phyloP scores from a whole-genome alignment of 2,888 invertebrate genomes.

The Diarsia brunnea region DNA sequence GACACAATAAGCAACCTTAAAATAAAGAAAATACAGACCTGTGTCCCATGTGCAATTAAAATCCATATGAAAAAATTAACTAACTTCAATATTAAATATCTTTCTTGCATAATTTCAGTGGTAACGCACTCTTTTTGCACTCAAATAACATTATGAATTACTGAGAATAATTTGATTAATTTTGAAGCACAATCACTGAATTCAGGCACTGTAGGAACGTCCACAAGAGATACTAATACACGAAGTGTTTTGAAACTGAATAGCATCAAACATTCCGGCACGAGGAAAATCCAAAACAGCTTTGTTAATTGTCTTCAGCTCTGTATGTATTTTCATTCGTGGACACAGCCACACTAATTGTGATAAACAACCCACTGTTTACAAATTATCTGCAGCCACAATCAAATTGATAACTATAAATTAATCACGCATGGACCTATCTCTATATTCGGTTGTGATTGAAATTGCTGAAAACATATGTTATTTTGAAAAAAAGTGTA shows the following conservation, averaged over 20 bases:
- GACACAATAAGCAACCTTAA: neutral
- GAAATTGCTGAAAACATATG: conserved; percentile 37
- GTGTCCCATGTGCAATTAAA: conserved; percentile 63
- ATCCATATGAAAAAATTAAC: conserved; percentile 63
- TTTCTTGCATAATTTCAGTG: conserved; percentile 75
- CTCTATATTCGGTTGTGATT: conserved; percentile 51
- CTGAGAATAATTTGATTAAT: conserved; percentile 24
- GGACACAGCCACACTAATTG: conserved; percentile 77
- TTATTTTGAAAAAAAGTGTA: conserved; percentile 30
- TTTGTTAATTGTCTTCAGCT: conserved; percentile 81
- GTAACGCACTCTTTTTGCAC: conserved; percentile 62
- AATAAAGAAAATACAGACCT: conserved; percentile 65
- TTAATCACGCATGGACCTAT: conserved; percentile 52
- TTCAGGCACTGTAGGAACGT: conserved; percentile 31
- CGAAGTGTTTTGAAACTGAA: conserved; percentile 69
- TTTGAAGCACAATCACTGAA: conserved; percentile 32
- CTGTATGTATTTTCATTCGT: conserved; percentile 80
- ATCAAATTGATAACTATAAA: conserved; percentile 82
- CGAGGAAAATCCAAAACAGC: conserved; percentile 81
- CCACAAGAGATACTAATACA: conserved; percentile 40
- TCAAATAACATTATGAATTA: conserved; percentile 71
- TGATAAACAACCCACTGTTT: conserved; percentile 84
- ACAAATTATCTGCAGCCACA: conserved; percentile 85
- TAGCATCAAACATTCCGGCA: conserved; percentile 78
- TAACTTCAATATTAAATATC: conserved; percentile 60